phyloP scores from a whole-genome alignment of 1,140 invertebrate species.

The Armadillidium nasatum region DNA sequence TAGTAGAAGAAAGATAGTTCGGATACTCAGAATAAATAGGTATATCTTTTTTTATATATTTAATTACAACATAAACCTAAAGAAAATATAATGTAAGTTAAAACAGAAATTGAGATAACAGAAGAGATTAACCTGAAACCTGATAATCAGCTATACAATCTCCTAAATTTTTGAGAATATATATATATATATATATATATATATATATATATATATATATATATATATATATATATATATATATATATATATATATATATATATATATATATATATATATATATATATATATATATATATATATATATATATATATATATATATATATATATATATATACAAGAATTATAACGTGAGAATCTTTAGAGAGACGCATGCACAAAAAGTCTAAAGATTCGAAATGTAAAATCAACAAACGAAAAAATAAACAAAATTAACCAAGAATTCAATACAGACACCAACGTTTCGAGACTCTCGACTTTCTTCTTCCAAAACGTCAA shows the following conservation, averaged over 20 bases:
- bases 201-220: neutral
- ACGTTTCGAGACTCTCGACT: neutral
- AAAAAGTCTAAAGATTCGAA: neutral
- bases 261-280: conserved; percentile 1
- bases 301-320: neutral
- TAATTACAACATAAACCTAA: too few species aligned
- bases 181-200: neutral
- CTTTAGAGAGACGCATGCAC: neutral
- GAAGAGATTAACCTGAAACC: too few species aligned
- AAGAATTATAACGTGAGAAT: neutral
- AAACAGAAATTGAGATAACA: too few species aligned
- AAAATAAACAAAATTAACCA: neutral
- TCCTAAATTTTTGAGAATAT: too few species aligned
- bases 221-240: neutral
- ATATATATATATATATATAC: conserved; percentile 12
- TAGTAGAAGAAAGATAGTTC: too few species aligned
- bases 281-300: conserved; percentile 7
- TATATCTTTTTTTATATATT: too few species aligned
- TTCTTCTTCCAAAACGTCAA: neutral
- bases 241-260: neutral
- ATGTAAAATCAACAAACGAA: neutral
- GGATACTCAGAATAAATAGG: too few species aligned
- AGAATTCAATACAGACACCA: neutral
- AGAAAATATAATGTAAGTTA: too few species aligned
- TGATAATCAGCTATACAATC: too few species aligned